phyloP scores from a whole-genome alignment of 1,140 invertebrate species.

The Phymorhynchus buccinoides region DNA sequence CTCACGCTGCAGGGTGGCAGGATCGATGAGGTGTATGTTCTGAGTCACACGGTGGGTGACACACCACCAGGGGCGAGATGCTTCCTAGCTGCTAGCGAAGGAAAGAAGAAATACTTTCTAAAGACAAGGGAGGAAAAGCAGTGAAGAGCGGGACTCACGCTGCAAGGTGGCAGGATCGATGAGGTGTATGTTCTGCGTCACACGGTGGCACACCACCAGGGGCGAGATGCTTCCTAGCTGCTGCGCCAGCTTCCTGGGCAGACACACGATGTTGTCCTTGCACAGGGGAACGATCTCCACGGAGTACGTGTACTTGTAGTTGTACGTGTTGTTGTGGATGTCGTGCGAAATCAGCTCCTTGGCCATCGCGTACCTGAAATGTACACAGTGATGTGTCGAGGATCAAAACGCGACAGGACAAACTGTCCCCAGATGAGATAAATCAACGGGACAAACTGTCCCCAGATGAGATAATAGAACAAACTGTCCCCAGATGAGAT shows the following conservation, averaged over 20 bases:
- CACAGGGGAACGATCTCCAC: conserved; percentile 98
- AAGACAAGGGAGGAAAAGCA: too few species aligned
- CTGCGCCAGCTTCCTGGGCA: conserved; percentile 89
- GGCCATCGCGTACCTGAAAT: conserved; percentile 86
- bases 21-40: conserved; percentile 94
- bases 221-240: conserved; percentile 93
- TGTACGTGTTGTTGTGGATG: conserved; percentile 95
- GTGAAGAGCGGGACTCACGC: conserved; percentile 76
- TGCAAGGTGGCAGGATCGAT: conserved; percentile 95
- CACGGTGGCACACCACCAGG: conserved; percentile 90
- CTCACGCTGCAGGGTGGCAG: conserved; percentile 88
- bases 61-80: conserved; percentile 93
- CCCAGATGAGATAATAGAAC: too few species aligned
- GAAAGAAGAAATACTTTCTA: too few species aligned
- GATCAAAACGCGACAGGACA: too few species aligned
- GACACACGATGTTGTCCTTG: conserved; percentile 94
- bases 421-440: too few species aligned
- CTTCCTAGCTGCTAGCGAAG: conserved; percentile 82
- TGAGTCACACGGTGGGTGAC: conserved; percentile 91
- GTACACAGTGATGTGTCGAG: too few species aligned
- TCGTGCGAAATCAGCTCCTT: conserved; percentile 98
- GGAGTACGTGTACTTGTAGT: conserved; percentile 89
- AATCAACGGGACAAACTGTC: too few species aligned
- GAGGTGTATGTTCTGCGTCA: conserved; percentile 90
- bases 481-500: too few species aligned